Percentiles rank a stretch among this genome's conserved stretches.
phyloP scores from a whole-genome alignment of 1,140 invertebrate species.

The Pissodes strobi region DNA sequence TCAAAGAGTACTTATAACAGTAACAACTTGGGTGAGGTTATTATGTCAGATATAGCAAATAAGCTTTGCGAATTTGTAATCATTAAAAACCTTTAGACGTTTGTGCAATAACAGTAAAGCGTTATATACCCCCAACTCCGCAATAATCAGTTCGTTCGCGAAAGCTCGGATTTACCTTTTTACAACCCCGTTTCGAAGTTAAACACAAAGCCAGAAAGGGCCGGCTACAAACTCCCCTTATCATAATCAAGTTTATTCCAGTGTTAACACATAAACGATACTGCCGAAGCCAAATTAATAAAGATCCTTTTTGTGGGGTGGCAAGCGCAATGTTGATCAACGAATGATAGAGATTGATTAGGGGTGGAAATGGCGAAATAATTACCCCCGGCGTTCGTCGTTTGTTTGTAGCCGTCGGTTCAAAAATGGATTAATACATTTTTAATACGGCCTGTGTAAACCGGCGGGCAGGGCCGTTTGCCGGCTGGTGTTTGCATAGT shows the following conservation, averaged over 20 bases:
- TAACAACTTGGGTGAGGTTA: too few species aligned
- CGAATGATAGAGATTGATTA: constrained; percentile 55
- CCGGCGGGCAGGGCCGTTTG: constrained; percentile 20
- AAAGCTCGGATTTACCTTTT: too few species aligned
- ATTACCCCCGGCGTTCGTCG: constrained; percentile 47
- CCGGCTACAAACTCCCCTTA: too few species aligned
- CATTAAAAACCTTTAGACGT: too few species aligned
- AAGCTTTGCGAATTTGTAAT: too few species aligned
- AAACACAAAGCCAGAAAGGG: too few species aligned
- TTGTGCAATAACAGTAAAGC: too few species aligned
- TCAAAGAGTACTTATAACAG: too few species aligned
- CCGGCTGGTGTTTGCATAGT: constrained; percentile 45
- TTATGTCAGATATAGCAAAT: too few species aligned
- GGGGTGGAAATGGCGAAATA: constrained; percentile 54
- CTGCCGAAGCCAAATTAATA: constrained; percentile 46
- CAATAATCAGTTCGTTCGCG: too few species aligned
- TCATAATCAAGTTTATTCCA: constrained; percentile 33
- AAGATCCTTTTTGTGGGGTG: constrained; percentile 40
- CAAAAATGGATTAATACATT: constrained; percentile 57
- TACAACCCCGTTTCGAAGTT: too few species aligned
- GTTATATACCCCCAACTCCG: too few species aligned
- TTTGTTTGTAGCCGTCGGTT: constrained; percentile 43
- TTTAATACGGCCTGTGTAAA: constrained; percentile 54
- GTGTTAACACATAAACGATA: constrained; percentile 49
- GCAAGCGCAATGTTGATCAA: constrained; percentile 44